Percentiles rank a stretch among this genome's conserved stretches.
Evolutionary conservation across 2,113 vertebrate genomes (phyloP).

Genomic region (Nematolebias whitei): DNA sequence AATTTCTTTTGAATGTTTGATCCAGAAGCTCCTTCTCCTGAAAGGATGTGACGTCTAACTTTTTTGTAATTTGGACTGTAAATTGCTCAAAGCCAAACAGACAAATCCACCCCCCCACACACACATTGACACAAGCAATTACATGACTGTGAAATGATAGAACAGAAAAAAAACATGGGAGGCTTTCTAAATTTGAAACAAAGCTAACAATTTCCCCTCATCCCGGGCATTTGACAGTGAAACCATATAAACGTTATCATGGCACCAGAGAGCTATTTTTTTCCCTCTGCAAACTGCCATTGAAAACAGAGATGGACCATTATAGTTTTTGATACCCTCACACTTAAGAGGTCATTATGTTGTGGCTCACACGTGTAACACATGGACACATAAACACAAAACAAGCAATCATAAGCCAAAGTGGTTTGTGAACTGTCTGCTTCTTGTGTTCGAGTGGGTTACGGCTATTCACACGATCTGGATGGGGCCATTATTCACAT

Average conservation of each 20-base stretch:
- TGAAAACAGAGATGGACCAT: conserved; percentile 45
- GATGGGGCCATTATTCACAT: conserved; percentile 64
- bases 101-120: too few species aligned
- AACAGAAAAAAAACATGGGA: too few species aligned
- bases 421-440: conserved; percentile 49
- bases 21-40: too few species aligned
- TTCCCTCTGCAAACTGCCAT: conserved; percentile 44
- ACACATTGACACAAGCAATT: too few species aligned
- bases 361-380: conserved; percentile 10
- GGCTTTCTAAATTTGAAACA: conserved; percentile 9
- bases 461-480: conserved; percentile 60
- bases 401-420: conserved; percentile 58
- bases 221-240: conserved; percentile 58
- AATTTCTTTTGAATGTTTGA: too few species aligned
- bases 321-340: conserved; percentile 62
- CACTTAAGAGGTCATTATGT: conserved; percentile 62
- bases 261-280: conserved; percentile 51
- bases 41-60: too few species aligned
- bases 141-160: too few species aligned
- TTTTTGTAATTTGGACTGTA: too few species aligned
- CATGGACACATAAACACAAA: conserved; percentile 42
- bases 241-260: conserved; percentile 64
- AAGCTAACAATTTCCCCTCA: conserved; percentile 49
- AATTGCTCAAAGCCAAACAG: too few species aligned
- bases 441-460: conserved; percentile 62